Conservation (phyloP, 2,888 invertebrate species). For the Polymixis lichenea region DNA sequence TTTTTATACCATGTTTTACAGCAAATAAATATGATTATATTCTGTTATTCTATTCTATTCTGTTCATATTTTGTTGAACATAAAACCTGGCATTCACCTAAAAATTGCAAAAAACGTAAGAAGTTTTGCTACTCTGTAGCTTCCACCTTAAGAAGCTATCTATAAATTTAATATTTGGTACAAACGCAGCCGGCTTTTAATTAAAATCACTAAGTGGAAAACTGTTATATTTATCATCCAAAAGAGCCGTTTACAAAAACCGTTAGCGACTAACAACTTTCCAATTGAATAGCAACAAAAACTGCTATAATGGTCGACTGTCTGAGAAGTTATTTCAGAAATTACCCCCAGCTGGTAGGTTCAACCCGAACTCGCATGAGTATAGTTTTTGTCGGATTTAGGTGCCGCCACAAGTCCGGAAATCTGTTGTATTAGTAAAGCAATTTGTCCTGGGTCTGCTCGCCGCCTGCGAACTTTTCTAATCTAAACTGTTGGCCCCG, state of each 20-base stretch:
- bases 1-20: no score
- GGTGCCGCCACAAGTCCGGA: slow-evolving; percentile 73
- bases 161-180: no score
- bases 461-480: slow-evolving; percentile 85
- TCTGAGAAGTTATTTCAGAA: slow-evolving; percentile 63
- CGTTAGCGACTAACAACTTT: slow-evolving; percentile 37
- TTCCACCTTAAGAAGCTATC: neutral
- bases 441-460: slow-evolving; percentile 84
- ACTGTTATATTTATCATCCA: slow-evolving; percentile 16
- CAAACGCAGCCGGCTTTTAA: slow-evolving; percentile 8
- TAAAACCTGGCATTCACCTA: no score
- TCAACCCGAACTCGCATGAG: slow-evolving; percentile 62
- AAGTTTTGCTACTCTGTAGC: neutral
- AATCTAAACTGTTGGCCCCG: slow-evolving; percentile 87
- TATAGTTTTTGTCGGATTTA: slow-evolving; percentile 80
- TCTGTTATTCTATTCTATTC: no score
- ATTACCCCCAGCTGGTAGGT: slow-evolving; percentile 55
- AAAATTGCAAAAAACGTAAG: neutral
- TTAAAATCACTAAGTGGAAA: slow-evolving; percentile 31
- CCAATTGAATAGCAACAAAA: slow-evolving; percentile 63
- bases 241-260: slow-evolving; percentile 39
- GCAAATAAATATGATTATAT: no score
- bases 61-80: no score
- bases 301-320: slow-evolving; percentile 50
- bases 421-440: slow-evolving; percentile 89